phyloP scores from a whole-genome alignment of 2,797 vertebrate genomes.

The Sebastes iracundus region DNA sequence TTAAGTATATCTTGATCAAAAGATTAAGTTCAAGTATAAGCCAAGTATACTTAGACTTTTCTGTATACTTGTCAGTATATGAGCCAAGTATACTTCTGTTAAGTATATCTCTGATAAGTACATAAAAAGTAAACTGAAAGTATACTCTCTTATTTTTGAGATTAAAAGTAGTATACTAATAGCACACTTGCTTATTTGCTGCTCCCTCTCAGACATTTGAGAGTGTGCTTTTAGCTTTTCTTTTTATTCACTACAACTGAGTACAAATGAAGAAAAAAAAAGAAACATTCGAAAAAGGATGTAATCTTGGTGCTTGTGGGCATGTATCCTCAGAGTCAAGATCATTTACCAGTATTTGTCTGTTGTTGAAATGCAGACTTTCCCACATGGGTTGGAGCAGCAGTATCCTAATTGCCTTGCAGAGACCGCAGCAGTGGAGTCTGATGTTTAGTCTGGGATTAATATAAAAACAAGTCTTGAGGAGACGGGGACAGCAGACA shows the following conservation, averaged over 20 bases:
- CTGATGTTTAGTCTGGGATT: conserved; percentile 19
- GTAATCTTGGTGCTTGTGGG: not conserved
- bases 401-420: not conserved
- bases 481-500: not conserved
- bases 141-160: too few relatives aligned
- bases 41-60: too few relatives aligned
- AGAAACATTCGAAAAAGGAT: not conserved
- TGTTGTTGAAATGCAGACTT: not conserved
- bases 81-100: too few relatives aligned
- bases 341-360: not conserved
- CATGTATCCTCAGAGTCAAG: too few relatives aligned
- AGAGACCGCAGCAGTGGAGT: not conserved
- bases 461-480: conserved; percentile 9
- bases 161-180: too few relatives aligned
- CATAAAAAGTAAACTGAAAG: too few relatives aligned
- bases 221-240: not conserved
- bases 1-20: too few relatives aligned
- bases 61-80: too few relatives aligned
- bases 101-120: too few relatives aligned
- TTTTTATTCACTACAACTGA: not conserved
- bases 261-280: not conserved
- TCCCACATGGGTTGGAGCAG: not conserved
- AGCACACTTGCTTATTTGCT: not conserved
- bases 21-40: too few relatives aligned
- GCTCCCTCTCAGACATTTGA: not conserved